Evolutionary conservation across 1,140 invertebrate genomes (phyloP).

Genomic region (Temnothorax curvispinosus): DNA sequence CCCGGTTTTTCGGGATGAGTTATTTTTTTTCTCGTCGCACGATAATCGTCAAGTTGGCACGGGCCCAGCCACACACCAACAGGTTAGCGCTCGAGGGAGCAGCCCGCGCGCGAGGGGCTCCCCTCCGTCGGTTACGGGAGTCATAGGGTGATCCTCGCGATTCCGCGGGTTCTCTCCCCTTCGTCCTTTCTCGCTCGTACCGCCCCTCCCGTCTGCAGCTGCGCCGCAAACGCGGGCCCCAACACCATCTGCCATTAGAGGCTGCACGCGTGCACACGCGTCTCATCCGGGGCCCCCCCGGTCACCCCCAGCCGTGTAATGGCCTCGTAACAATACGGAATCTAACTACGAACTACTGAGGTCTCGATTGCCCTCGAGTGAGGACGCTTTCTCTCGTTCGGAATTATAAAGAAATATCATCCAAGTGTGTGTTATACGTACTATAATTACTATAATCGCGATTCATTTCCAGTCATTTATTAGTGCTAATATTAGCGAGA

Average conservation of each 20-base stretch:
- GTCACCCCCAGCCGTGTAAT: constrained; percentile 58
- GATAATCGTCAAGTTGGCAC: constrained; percentile 37
- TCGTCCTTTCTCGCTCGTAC: constrained; percentile 5
- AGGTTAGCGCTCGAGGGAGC: constrained; percentile 44
- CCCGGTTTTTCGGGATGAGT: background rate
- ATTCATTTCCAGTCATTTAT: constrained; percentile 23
- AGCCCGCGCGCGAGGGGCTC: background rate
- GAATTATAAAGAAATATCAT: constrained; percentile 12
- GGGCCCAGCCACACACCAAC: constrained; percentile 11
- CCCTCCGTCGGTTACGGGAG: constrained; percentile 21
- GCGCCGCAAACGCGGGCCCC: constrained; percentile 56
- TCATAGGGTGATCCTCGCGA: constrained; percentile 53
- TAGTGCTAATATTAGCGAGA: background rate
- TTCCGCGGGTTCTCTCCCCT: constrained; percentile 1
- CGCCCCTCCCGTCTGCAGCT: constrained; percentile 62
- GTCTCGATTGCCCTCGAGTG: constrained; percentile 29
- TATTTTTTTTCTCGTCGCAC: background rate
- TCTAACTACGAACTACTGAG: constrained; percentile 32
- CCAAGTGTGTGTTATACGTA: background rate
- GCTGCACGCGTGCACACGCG: constrained; percentile 57
- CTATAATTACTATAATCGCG: background rate
- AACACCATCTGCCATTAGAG: constrained; percentile 71
- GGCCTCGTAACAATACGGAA: constrained; percentile 62
- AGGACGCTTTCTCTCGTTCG: constrained; percentile 23
- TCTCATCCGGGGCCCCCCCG: background rate